Evolutionary conservation across 1,140 invertebrate species (phyloP).

Genomic region (Solenopsis invicta): DNA sequence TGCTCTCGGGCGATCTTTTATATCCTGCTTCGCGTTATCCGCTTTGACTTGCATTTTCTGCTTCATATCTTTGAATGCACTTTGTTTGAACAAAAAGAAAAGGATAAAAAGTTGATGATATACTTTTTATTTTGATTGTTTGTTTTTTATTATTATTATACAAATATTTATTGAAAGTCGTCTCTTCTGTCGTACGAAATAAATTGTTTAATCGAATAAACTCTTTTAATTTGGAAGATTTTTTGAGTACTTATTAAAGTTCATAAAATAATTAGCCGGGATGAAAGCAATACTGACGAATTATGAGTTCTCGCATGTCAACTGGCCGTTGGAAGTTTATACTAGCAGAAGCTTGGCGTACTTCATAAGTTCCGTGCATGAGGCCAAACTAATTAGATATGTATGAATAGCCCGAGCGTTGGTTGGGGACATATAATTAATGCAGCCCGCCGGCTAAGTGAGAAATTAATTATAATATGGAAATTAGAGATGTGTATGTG

Average conservation of each 20-base stretch:
- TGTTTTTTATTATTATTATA: not conserved
- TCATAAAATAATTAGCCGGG: constrained; percentile 51
- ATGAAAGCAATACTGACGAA: constrained; percentile 40
- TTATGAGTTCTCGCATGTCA: constrained; percentile 40
- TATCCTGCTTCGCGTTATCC: constrained; percentile 1
- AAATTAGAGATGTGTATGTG: constrained; percentile 70
- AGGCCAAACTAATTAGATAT: constrained; percentile 77
- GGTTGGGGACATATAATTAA: constrained; percentile 75
- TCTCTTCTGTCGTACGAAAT: not conserved
- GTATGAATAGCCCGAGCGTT: constrained; percentile 69
- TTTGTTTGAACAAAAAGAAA: not conserved
- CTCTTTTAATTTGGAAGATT: not conserved
- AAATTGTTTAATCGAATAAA: not conserved
- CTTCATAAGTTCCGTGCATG: constrained; percentile 67
- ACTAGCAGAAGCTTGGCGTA: constrained; percentile 40
- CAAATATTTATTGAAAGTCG: not conserved
- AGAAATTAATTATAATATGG: constrained; percentile 82
- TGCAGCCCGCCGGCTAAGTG: constrained; percentile 73
- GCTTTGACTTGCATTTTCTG: not conserved
- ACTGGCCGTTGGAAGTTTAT: constrained; percentile 34
- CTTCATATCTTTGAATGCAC: not conserved
- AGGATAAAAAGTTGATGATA: too few species aligned
- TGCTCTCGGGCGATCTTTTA: not conserved
- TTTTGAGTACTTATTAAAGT: not conserved
- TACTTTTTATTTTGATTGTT: constrained; percentile 10